Evolutionary conservation across 2,888 invertebrate genomes (phyloP).

Genomic region (Quadroppia sp.): DNA sequence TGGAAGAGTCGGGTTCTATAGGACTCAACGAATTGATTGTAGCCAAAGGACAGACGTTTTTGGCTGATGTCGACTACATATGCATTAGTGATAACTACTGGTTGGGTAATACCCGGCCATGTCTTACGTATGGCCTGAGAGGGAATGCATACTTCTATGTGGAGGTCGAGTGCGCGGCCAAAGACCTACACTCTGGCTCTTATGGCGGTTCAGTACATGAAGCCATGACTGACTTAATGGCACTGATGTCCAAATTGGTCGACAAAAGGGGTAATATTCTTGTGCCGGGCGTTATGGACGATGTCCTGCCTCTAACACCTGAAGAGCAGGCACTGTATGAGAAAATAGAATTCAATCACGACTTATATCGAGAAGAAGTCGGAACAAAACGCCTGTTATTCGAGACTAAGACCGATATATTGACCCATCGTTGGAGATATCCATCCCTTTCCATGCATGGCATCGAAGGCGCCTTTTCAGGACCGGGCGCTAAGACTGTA

Average conservation of each 20-base stretch:
- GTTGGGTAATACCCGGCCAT: constrained; percentile 94
- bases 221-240: constrained; percentile 85
- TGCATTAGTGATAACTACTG: constrained; percentile 99
- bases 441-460: constrained; percentile 89
- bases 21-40: constrained; percentile 83
- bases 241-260: constrained; percentile 74
- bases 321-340: constrained; percentile 70
- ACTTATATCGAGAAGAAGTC: constrained; percentile 68
- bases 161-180: constrained; percentile 79
- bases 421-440: constrained; percentile 94
- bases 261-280: constrained; percentile 81
- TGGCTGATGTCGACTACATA: constrained; percentile 78
- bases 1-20: constrained; percentile 96
- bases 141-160: constrained; percentile 87
- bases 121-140: constrained; percentile 87
- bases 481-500: constrained; percentile 89
- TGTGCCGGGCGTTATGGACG: constrained; percentile 73
- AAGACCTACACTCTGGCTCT: constrained; percentile 93
- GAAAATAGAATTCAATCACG: constrained; percentile 65
- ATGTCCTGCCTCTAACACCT: constrained; percentile 69
- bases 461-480: constrained; percentile 89
- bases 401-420: constrained; percentile 65
- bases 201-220: constrained; percentile 90
- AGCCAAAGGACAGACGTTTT: constrained; percentile 68
- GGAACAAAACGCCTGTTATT: constrained; percentile 61